These are phyloP conservation scores for Drosophila tsacasi DNA, from an alignment of 1,140 invertebrate genomes.

Conservation along the genomic window DNA sequence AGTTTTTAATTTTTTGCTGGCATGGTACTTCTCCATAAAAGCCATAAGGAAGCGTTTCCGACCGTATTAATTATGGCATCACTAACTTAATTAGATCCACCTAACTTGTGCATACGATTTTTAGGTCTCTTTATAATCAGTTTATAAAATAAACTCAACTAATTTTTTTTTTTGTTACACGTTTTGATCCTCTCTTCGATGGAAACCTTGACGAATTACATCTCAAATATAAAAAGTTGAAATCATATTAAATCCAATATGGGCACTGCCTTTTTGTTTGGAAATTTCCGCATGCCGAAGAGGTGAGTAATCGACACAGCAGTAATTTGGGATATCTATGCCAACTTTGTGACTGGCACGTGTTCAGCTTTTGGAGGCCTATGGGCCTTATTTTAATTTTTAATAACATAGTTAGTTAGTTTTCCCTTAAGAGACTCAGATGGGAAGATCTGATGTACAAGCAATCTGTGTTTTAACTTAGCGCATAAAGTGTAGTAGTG, in stretches of 20 bases:
- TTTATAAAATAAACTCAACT: background rate
- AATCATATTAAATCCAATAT: constrained; percentile 17
- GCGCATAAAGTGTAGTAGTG: too few relatives aligned
- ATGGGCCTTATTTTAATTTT: background rate
- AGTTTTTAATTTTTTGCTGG: constrained; percentile 19
- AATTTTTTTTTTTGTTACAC: too few relatives aligned
- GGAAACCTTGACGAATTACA: constrained; percentile 9
- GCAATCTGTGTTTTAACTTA: too few relatives aligned
- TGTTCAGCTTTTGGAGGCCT: constrained; percentile 10
- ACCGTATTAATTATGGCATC: constrained; percentile 16
- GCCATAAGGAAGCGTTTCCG: constrained; percentile 31
- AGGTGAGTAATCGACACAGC: constrained; percentile 21
- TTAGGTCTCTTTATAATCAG: background rate
- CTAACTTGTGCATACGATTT: background rate
- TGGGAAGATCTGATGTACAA: too few relatives aligned
- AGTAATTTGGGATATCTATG: constrained; percentile 17
- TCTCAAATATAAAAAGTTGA: constrained; percentile 1
- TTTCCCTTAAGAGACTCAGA: background rate
- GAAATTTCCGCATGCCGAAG: constrained; percentile 46
- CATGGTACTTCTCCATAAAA: constrained; percentile 26
- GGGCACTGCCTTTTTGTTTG: constrained; percentile 16
- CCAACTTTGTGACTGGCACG: constrained; percentile 35
- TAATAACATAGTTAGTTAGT: background rate
- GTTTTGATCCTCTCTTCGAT: background rate
- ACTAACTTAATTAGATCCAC: constrained; percentile 33